phyloP scores from a whole-genome alignment of 1,140 invertebrate species.

The Danaus plexippus region DNA sequence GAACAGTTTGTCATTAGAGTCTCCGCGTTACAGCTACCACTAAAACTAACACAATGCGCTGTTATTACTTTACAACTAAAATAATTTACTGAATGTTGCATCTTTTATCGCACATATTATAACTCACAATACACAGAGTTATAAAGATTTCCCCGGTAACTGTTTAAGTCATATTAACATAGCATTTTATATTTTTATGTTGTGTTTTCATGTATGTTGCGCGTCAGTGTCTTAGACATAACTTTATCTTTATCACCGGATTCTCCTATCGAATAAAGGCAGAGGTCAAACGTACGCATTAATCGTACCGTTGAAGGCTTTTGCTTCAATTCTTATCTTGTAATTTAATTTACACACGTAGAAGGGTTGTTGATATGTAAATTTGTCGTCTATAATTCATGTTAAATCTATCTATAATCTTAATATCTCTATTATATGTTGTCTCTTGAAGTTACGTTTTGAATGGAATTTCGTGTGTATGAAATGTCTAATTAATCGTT shows the following conservation, averaged over 20 bases:
- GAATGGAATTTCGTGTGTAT: constrained; percentile 20
- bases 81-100: constrained; percentile 52
- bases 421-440: constrained; percentile 57
- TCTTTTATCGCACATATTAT: constrained; percentile 22
- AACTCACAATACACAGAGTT: constrained; percentile 19
- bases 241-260: constrained; percentile 38
- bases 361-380: constrained; percentile 46
- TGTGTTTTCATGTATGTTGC: constrained; percentile 35
- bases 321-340: constrained; percentile 58
- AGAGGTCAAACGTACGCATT: constrained; percentile 47
- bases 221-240: constrained; percentile 31
- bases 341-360: constrained; percentile 65
- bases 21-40: constrained; percentile 34
- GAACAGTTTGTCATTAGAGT: neutral
- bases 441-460: constrained; percentile 22
- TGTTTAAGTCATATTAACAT: constrained; percentile 34
- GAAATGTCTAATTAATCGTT: constrained; percentile 19
- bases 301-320: constrained; percentile 45
- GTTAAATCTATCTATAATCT: constrained; percentile 50
- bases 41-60: constrained; percentile 32
- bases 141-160: constrained; percentile 22
- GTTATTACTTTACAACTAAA: constrained; percentile 52
- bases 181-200: constrained; percentile 20
- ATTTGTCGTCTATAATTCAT: constrained; percentile 52
- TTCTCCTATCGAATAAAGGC: constrained; percentile 27